Conservation (phyloP, 2,797 vertebrate species). For the Oreortyx pictus region DNA sequence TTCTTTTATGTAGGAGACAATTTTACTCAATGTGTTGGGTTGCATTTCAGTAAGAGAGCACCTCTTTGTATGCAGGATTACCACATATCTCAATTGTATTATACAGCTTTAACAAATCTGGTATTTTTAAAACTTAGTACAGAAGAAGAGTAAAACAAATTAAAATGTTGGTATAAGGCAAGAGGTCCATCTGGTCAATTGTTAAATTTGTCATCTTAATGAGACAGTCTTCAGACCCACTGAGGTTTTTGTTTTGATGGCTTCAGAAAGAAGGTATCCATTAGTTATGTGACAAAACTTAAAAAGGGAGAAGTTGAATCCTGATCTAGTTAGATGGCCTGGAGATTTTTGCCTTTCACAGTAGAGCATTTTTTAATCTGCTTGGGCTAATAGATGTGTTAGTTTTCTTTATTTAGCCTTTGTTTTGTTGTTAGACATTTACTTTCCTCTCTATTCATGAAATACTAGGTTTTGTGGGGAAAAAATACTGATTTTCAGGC, state of each 20-base stretch:
- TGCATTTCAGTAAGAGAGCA: neutral
- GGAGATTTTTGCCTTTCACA: neutral
- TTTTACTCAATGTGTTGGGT: accelerated
- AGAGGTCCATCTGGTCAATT: neutral
- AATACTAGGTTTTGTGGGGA: neutral
- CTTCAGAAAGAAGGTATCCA: neutral
- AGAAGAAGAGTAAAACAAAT: neutral
- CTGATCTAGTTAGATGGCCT: neutral
- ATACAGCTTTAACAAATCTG: neutral
- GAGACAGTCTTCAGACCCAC: neutral
- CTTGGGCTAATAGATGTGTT: neutral
- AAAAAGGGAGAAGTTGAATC: neutral
- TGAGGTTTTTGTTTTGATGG: neutral
- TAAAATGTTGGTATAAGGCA: neutral
- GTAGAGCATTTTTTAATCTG: neutral
- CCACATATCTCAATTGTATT: neutral
- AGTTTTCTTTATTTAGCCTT: neutral
- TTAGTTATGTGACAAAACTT: neutral
- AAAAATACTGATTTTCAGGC: neutral
- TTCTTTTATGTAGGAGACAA: accelerated
- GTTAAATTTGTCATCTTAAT: neutral
- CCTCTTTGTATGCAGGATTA: neutral
- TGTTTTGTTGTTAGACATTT: neutral
- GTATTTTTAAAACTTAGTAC: neutral
- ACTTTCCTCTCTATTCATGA: neutral